Percentiles rank a stretch among this genome's conserved stretches.
Conservation (phyloP, 2,113 vertebrate genomes). For the Silurus asotus region DNA sequence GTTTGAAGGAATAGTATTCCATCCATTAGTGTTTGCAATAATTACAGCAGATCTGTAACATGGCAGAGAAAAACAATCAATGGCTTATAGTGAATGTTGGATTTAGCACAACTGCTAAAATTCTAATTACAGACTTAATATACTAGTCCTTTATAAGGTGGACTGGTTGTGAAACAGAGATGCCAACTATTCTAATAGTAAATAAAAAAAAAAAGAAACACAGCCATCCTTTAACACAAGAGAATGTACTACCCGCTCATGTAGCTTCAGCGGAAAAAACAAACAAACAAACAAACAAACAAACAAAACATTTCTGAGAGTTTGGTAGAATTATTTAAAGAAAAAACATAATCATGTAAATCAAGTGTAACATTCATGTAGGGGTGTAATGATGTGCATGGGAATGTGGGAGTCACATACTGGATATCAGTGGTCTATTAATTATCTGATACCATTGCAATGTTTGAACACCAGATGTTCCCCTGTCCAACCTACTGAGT, state of each 20-base stretch:
- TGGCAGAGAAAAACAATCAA: not conserved
- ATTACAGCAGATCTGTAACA: constrained; percentile 3
- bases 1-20: not conserved
- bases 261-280: not conserved
- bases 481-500: not conserved
- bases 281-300: too few species aligned
- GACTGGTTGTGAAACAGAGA: constrained; percentile 28
- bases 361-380: not conserved
- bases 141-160: not conserved
- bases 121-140: constrained; percentile 27
- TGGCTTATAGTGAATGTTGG: not conserved
- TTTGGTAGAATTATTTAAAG: not conserved
- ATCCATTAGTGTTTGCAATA: not conserved
- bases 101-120: constrained; percentile 22
- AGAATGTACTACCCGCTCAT: constrained; percentile 8
- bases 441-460: not conserved
- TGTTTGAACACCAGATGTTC: not conserved
- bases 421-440: not conserved
- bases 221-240: not conserved
- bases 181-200: constrained; percentile 30
- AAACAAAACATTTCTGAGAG: not conserved
- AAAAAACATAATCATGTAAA: not conserved
- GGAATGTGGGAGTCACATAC: not conserved
- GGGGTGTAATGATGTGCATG: not conserved
- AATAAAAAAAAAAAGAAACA: constrained; percentile 22